Evolutionary conservation across 2,888 invertebrate genomes (phyloP).

Genomic region (Brachynemurus nebulosus): DNA sequence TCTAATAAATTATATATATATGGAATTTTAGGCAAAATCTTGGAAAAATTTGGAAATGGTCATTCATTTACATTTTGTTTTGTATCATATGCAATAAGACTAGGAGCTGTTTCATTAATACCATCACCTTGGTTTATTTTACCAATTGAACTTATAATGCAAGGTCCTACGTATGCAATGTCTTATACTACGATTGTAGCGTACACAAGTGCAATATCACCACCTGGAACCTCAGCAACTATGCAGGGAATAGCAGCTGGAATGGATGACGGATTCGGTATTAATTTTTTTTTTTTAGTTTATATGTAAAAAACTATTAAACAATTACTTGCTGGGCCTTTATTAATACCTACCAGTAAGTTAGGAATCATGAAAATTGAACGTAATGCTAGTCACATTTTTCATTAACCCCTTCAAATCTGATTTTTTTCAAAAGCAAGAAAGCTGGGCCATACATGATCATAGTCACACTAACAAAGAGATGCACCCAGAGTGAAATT

Average conservation of each 20-base stretch:
- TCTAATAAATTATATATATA: no score
- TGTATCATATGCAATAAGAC: slow-evolving; percentile 57
- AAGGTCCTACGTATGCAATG: slow-evolving; percentile 77
- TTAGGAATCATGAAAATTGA: no score
- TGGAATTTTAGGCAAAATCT: slow-evolving; percentile 48
- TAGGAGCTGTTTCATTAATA: slow-evolving; percentile 61
- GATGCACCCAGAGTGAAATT: no score
- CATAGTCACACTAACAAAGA: no score
- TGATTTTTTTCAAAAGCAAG: no score
- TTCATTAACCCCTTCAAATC: no score
- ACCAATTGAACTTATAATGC: slow-evolving; percentile 63
- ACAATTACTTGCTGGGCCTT: slow-evolving; percentile 1
- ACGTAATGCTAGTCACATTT: no score
- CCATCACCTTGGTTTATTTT: slow-evolving; percentile 72
- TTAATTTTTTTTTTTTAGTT: no score
- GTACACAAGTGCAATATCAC: slow-evolving; percentile 39
- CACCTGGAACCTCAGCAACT: slow-evolving; percentile 59
- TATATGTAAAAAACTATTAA: slow-evolving; percentile 7
- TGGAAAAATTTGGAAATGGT: slow-evolving; percentile 65
- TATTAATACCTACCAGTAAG: no score
- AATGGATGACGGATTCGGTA: slow-evolving; percentile 76
- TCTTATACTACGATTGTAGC: slow-evolving; percentile 70
- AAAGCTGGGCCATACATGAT: no score
- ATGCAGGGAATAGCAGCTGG: slow-evolving; percentile 77
- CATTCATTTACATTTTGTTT: slow-evolving; percentile 65